Conservation (phyloP, 2,888 invertebrate genomes). For the Lepidonotus clava region DNA sequence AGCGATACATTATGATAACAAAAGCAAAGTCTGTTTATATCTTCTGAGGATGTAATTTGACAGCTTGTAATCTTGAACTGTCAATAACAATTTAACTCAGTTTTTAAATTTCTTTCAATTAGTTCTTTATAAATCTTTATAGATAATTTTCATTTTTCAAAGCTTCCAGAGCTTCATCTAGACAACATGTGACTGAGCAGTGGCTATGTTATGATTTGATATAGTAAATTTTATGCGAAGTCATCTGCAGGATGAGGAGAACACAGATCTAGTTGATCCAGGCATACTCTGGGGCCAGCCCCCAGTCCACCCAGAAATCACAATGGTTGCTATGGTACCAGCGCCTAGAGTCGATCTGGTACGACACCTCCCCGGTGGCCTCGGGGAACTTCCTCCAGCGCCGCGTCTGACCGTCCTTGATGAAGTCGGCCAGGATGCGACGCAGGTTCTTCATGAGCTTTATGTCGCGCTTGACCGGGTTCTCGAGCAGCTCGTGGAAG, state of each 20-base stretch:
- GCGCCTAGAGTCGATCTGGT: not conserved
- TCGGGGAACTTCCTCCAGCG: constrained; percentile 51
- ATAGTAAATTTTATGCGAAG: no score
- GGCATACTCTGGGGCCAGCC: constrained; percentile 49
- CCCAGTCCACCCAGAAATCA: constrained; percentile 52
- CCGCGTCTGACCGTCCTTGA: not conserved
- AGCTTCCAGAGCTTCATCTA: no score
- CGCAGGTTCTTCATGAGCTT: constrained; percentile 27
- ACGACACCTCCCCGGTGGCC: constrained; percentile 31
- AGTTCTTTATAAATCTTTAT: no score
- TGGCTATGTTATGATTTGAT: no score
- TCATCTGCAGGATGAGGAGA: not conserved
- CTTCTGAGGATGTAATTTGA: no score
- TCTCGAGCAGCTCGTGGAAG: constrained; percentile 26
- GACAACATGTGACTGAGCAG: no score
- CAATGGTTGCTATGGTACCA: constrained; percentile 45
- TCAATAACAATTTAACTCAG: no score
- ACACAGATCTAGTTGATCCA: constrained; percentile 57
- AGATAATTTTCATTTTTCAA: no score
- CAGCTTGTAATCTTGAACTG: no score
- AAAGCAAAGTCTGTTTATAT: no score
- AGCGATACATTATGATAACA: no score
- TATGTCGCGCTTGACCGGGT: not conserved
- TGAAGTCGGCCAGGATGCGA: constrained; percentile 21
- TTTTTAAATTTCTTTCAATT: no score